Conservation (phyloP, 2,113 vertebrate genomes). For the Lota lota region DNA sequence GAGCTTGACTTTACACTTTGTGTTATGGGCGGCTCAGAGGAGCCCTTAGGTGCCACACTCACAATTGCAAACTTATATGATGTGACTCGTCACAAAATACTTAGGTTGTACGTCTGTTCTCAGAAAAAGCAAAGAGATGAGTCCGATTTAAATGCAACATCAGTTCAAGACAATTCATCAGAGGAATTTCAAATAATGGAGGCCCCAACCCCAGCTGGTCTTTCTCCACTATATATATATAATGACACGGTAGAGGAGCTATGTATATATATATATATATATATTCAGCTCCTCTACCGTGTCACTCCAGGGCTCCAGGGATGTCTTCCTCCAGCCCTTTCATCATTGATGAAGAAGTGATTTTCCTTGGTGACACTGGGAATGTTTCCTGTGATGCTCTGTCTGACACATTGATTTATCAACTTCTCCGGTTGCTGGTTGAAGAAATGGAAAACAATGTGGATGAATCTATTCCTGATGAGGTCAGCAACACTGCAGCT, state of each 20-base stretch:
- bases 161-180: not conserved
- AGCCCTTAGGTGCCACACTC: slow-evolving; percentile 2
- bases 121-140: not conserved
- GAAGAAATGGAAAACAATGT: not conserved
- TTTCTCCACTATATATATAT: not conserved
- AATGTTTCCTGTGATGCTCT: slow-evolving; percentile 10
- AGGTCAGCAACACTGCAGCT: not conserved
- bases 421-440: slow-evolving; percentile 8
- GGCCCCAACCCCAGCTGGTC: not conserved
- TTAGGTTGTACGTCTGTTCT: not conserved
- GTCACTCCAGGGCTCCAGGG: too few relatives aligned
- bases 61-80: not conserved
- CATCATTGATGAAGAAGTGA: slow-evolving; percentile 4
- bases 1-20: slow-evolving; percentile 8
- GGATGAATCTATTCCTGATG: not conserved
- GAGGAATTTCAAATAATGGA: not conserved
- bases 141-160: not conserved
- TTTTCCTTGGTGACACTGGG: slow-evolving; percentile 6
- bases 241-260: too few relatives aligned
- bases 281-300: too few relatives aligned
- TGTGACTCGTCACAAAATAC: not conserved
- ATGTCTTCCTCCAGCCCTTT: not conserved
- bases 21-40: slow-evolving; percentile 4
- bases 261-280: too few relatives aligned
- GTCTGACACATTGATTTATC: slow-evolving; percentile 20